Evolutionary conservation across 2,113 vertebrate species (phyloP).

Genomic region (Gavia stellata): DNA sequence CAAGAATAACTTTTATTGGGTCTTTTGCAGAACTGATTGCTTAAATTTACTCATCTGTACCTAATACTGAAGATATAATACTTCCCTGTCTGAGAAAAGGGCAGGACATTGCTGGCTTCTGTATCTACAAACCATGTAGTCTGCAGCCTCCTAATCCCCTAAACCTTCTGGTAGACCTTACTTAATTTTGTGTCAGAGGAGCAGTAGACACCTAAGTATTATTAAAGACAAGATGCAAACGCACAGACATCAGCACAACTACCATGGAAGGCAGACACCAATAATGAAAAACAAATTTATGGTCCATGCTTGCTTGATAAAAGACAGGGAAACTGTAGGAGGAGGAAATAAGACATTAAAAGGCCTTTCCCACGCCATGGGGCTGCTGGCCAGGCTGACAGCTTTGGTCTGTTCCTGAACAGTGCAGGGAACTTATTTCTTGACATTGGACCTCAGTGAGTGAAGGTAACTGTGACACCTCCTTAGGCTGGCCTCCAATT

Average conservation of each 20-base stretch:
- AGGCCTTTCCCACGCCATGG: not conserved
- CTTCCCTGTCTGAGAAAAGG: not conserved
- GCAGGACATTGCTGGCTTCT: not conserved
- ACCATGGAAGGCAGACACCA: not conserved
- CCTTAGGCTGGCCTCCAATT: not conserved
- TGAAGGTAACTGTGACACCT: not conserved
- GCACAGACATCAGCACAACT: not conserved
- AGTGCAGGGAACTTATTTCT: not conserved
- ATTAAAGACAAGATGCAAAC: not conserved
- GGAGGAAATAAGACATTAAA: not conserved
- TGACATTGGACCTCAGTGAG: not conserved
- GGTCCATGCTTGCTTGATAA: conserved; percentile 1
- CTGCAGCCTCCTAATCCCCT: not conserved
- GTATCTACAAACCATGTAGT: not conserved
- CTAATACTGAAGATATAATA: not conserved
- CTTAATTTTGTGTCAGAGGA: not conserved
- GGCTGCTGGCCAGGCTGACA: not conserved
- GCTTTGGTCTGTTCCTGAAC: not conserved
- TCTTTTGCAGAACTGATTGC: not conserved
- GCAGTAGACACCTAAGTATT: not conserved
- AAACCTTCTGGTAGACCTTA: not conserved
- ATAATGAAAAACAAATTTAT: conserved; percentile 25
- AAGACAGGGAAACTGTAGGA: not conserved
- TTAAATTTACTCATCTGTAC: not conserved
- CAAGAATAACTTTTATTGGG: not conserved